Evolutionary conservation across 2,113 vertebrate genomes (phyloP).

Genomic region (Rhinoptilus africanus): DNA sequence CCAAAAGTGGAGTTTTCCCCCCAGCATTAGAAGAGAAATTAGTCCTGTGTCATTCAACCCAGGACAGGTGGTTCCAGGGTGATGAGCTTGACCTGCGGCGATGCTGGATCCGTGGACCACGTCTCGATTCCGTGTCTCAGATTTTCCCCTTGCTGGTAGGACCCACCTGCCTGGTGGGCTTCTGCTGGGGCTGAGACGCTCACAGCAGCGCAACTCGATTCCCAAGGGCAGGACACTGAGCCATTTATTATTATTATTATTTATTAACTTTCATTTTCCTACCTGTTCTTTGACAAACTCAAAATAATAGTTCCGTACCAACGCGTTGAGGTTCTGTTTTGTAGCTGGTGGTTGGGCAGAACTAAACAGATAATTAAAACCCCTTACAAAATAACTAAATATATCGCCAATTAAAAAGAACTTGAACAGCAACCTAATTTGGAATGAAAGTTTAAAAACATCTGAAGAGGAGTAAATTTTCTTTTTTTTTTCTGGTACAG

Average conservation of each 20-base stretch:
- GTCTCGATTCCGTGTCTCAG: fast-evolving
- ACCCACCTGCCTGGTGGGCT: neutral
- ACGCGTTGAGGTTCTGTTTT: neutral
- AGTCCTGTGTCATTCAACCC: too few species aligned
- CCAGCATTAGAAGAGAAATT: too few species aligned
- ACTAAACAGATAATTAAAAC: neutral
- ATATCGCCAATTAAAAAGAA: neutral
- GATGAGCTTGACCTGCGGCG: neutral
- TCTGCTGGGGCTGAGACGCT: neutral
- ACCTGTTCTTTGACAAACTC: neutral
- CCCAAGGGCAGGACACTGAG: neutral
- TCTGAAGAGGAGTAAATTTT: neutral
- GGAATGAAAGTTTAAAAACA: neutral
- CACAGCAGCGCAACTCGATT: neutral
- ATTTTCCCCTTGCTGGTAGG: neutral
- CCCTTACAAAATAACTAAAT: neutral
- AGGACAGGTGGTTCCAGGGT: too few species aligned
- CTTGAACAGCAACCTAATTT: neutral
- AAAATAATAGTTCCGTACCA: neutral
- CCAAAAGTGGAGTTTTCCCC: too few species aligned
- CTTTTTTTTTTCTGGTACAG: neutral
- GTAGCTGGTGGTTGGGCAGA: neutral
- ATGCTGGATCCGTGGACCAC: fast-evolving
- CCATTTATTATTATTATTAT: fast-evolving
- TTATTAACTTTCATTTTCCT: neutral